Evolutionary conservation across 2,888 invertebrate genomes (phyloP).

Genomic region (Athripsodes cinereus): DNA sequence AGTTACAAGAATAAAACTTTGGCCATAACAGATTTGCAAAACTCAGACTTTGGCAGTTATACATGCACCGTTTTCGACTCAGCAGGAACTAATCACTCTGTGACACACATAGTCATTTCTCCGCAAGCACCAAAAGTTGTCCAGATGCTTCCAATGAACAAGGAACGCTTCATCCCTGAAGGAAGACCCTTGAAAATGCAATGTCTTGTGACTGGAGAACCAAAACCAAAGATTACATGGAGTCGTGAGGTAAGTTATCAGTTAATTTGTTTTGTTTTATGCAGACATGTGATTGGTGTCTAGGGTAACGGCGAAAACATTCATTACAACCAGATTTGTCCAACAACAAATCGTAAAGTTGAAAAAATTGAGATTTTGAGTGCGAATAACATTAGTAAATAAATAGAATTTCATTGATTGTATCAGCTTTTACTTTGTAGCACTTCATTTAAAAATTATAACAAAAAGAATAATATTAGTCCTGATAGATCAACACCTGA

Average conservation of each 20-base stretch:
- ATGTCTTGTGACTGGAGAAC: slow-evolving; percentile 40
- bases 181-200: slow-evolving; percentile 37
- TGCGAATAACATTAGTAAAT: too few relatives aligned
- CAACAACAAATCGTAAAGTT: too few relatives aligned
- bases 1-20: slow-evolving; percentile 26
- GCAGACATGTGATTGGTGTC: too few relatives aligned
- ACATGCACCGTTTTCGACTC: slow-evolving; percentile 30
- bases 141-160: slow-evolving; percentile 29
- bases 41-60: slow-evolving; percentile 32
- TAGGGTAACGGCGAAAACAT: too few relatives aligned
- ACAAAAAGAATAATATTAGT: too few relatives aligned
- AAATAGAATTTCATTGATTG: too few relatives aligned
- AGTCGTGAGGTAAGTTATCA: slow-evolving; percentile 35
- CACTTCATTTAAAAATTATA: too few relatives aligned
- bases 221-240: slow-evolving; percentile 42
- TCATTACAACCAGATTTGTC: too few relatives aligned
- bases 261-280: not conserved
- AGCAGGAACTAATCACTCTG: slow-evolving; percentile 23
- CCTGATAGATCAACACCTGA: too few relatives aligned
- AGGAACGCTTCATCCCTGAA: slow-evolving; percentile 25
- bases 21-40: slow-evolving; percentile 22
- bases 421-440: too few relatives aligned
- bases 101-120: slow-evolving; percentile 31
- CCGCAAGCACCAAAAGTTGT: slow-evolving; percentile 31
- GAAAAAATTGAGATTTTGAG: too few relatives aligned